Evolutionary conservation across 2,113 vertebrate species (phyloP).

Genomic region (Zootoca vivipara): DNA sequence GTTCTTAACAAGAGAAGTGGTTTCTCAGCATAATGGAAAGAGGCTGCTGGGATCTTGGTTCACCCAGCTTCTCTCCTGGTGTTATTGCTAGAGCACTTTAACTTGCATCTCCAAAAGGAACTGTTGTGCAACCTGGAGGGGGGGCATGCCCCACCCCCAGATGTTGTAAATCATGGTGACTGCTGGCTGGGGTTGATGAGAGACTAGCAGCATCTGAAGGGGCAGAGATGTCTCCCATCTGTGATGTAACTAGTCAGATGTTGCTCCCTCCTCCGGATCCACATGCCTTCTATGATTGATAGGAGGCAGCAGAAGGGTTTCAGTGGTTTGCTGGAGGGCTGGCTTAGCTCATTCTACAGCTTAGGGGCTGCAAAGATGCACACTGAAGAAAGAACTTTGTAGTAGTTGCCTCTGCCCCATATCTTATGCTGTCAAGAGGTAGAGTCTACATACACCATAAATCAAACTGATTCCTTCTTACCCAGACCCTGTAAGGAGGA

Average conservation of each 20-base stretch:
- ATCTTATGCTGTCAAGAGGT: too few relatives aligned
- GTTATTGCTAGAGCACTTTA: neutral
- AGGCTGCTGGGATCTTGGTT: neutral
- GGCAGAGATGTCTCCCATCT: too few relatives aligned
- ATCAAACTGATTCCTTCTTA: neutral
- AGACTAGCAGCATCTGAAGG: neutral
- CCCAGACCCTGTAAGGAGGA: neutral
- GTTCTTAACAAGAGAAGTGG: neutral
- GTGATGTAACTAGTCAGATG: neutral
- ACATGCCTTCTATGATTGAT: neutral
- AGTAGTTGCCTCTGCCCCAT: neutral
- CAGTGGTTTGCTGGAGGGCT: neutral
- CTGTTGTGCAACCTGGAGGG: too few relatives aligned
- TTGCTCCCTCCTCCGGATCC: neutral
- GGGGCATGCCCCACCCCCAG: too few relatives aligned
- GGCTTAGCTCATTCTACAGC: neutral
- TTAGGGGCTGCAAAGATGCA: neutral
- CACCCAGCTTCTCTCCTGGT: too few relatives aligned
- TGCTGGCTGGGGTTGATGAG: neutral
- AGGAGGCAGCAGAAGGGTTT: too few relatives aligned
- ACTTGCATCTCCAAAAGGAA: neutral
- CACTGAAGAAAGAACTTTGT: neutral
- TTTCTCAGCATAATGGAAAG: too few relatives aligned
- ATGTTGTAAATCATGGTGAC: neutral
- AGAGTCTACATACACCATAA: neutral